phyloP scores from a whole-genome alignment of 2,888 invertebrate genomes.

The Anthrax anthrax region DNA sequence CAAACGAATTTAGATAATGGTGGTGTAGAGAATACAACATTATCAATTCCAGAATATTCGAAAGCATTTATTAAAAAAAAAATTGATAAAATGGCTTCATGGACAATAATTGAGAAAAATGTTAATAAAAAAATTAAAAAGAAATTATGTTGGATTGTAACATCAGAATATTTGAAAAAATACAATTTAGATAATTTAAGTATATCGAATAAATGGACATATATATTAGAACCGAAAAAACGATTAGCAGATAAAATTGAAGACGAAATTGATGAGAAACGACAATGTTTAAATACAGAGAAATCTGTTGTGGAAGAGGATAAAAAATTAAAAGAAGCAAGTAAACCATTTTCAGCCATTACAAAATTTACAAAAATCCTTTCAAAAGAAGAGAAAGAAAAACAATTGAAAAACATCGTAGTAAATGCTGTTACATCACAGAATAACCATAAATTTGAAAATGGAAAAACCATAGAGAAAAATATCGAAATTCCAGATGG shows the following conservation, averaged over 20 bases:
- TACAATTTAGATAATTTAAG: constrained; percentile 37
- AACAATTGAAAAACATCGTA: constrained; percentile 10
- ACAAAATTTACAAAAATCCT: constrained; percentile 27
- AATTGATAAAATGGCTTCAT: constrained; percentile 45
- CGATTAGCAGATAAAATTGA: background rate
- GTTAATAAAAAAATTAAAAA: constrained; percentile 22
- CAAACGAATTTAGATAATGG: constrained; percentile 18
- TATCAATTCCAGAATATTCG: constrained; percentile 23
- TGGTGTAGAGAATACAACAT: background rate
- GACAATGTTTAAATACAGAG: background rate
- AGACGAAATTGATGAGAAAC: background rate
- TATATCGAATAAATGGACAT: constrained; percentile 44
- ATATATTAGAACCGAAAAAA: constrained; percentile 28
- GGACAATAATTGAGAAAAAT: constrained; percentile 41
- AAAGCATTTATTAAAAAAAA: constrained; percentile 37
- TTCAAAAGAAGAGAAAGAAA: constrained; percentile 21
- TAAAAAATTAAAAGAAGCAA: constrained; percentile 8
- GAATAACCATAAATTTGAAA: no score
- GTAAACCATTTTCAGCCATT: constrained; percentile 14
- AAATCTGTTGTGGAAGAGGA: constrained; percentile 5
- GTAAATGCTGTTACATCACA: background rate
- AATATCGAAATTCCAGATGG: background rate
- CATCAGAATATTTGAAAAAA: constrained; percentile 39
- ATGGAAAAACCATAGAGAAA: constrained; percentile 2
- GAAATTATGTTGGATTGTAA: constrained; percentile 52